Percentiles rank a stretch among this genome's conserved stretches.
Evolutionary conservation across 2,113 vertebrate genomes (phyloP).

Genomic region (Thunnus maccoyii): DNA sequence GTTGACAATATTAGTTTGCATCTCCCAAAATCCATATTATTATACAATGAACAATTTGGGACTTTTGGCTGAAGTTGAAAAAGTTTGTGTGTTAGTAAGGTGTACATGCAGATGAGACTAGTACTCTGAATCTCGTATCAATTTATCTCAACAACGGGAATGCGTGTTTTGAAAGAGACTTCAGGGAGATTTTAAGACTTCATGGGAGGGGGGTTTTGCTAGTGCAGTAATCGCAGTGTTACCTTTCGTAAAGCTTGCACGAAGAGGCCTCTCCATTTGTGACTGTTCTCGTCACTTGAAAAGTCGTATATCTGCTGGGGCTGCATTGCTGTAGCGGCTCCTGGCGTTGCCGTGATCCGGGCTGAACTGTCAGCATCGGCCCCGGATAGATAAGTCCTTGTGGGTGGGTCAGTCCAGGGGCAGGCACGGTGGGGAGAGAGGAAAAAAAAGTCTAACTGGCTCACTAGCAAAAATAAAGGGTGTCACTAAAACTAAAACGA

Average conservation of each 20-base stretch:
- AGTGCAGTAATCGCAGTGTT: constrained; percentile 45
- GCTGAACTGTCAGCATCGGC: constrained; percentile 89
- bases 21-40: too few species aligned
- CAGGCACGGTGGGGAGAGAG: constrained; percentile 53
- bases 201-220: neutral
- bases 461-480: constrained; percentile 36
- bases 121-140: neutral
- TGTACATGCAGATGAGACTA: constrained; percentile 4
- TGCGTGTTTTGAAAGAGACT: constrained; percentile 5
- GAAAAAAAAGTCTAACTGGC: constrained; percentile 46
- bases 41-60: too few species aligned
- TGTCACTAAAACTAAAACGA: constrained; percentile 21
- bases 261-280: constrained; percentile 97
- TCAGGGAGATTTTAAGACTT: neutral
- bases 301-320: constrained; percentile 95
- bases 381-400: constrained; percentile 80
- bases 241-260: constrained; percentile 95
- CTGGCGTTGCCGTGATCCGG: constrained; percentile 85
- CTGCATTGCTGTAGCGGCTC: constrained; percentile 91
- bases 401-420: constrained; percentile 81
- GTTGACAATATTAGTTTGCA: too few species aligned
- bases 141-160: neutral
- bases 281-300: constrained; percentile 95
- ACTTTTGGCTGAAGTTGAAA: neutral
- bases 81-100: neutral